phyloP scores from a whole-genome alignment of 92 coral and sea anemone species.

The Phenganax marumi region DNA sequence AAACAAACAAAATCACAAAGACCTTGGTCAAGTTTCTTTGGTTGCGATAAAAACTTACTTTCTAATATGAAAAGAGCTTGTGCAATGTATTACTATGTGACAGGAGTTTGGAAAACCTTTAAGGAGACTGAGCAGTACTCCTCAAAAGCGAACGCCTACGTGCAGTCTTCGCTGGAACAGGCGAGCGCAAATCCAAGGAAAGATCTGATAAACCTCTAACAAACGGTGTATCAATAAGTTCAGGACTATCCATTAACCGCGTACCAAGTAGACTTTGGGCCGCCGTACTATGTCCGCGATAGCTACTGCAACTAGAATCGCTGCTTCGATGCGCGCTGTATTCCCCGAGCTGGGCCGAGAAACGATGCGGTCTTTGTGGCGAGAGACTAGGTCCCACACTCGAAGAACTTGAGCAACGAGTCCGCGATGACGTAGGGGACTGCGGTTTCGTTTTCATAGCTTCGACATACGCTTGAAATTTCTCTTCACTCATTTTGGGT shows the following conservation, averaged over 20 bases:
- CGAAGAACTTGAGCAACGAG: not conserved
- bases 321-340: not conserved
- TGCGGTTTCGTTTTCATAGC: not conserved
- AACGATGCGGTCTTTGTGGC: not conserved
- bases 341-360: not conserved
- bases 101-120: not conserved
- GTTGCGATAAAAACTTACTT: too few relatives aligned
- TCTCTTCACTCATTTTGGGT: not conserved
- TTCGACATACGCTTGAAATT: slow-evolving; percentile 1
- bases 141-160: not conserved
- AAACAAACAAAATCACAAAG: too few relatives aligned
- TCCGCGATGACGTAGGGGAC: not conserved
- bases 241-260: not conserved
- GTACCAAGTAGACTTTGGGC: not conserved
- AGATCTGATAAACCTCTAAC: slow-evolving; percentile 1
- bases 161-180: not conserved
- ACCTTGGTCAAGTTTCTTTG: too few relatives aligned
- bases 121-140: not conserved
- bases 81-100: not conserved
- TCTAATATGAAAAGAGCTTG: not conserved
- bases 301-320: too few relatives aligned
- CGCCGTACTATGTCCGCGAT: too few relatives aligned
- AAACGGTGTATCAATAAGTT: not conserved
- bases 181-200: not conserved
- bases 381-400: not conserved